Evolutionary conservation across 2,888 invertebrate genomes (phyloP).

Genomic region (Stramonita haemastoma): DNA sequence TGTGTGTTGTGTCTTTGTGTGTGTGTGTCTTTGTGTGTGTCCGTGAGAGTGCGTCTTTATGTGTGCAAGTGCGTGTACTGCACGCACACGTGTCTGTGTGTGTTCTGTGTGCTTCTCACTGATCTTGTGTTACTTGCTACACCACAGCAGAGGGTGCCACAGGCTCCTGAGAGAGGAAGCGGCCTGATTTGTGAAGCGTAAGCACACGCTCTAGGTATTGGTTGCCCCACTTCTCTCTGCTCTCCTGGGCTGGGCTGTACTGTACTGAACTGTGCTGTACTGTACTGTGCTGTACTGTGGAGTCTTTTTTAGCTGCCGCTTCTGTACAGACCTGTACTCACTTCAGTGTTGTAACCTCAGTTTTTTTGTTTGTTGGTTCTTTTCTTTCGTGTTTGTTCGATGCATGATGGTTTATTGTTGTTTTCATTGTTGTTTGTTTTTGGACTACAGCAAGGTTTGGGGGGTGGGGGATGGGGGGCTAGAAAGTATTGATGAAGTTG

Average conservation of each 20-base stretch:
- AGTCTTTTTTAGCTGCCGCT: neutral
- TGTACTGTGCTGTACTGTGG: neutral
- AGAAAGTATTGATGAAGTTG: too few species aligned
- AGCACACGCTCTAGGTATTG: constrained; percentile 6
- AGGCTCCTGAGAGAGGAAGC: constrained; percentile 6
- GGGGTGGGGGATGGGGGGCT: neutral
- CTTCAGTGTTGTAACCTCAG: constrained; percentile 7
- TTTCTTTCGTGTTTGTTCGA: neutral
- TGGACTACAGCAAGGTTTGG: neutral
- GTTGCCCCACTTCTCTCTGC: neutral
- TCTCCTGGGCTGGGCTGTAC: too few species aligned
- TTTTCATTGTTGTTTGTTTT: neutral
- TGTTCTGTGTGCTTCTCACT: constrained; percentile 6
- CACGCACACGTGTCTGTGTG: neutral
- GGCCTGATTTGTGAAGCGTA: constrained; percentile 9
- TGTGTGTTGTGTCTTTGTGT: neutral
- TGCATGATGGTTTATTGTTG: neutral
- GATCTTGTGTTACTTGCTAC: neutral
- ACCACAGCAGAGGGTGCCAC: constrained; percentile 30
- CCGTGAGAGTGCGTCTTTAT: neutral
- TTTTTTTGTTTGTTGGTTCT: neutral
- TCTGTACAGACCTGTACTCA: constrained; percentile 10
- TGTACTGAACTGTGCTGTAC: too few species aligned
- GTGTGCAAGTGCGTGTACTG: neutral
- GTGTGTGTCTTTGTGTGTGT: neutral